These are phyloP conservation scores for Oasisia sp. DNA, from an alignment of 2,888 invertebrate genomes.

Conservation along the genomic window DNA sequence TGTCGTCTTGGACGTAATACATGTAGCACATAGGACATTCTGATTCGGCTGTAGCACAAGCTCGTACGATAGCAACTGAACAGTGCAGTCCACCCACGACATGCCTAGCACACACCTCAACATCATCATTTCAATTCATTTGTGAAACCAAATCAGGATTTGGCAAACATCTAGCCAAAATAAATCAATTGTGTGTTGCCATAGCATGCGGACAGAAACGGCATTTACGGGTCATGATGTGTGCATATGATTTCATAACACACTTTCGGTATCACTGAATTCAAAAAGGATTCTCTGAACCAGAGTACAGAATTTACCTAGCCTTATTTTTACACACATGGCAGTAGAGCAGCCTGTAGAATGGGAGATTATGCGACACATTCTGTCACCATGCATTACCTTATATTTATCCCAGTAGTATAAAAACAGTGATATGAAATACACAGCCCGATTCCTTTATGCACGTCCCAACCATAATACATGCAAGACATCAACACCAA, in stretches of 20 bases:
- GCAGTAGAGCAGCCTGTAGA: background rate
- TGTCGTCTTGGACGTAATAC: slow-evolving; percentile 8
- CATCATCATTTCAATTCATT: too few species aligned
- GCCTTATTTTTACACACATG: background rate
- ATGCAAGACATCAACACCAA: background rate
- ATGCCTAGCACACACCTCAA: background rate
- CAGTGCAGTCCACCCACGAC: slow-evolving; percentile 3
- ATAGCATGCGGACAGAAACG: background rate
- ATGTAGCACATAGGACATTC: background rate
- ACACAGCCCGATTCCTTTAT: background rate
- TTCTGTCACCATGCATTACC: background rate
- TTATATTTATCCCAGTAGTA: background rate
- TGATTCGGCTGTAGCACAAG: background rate
- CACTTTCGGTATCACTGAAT: background rate
- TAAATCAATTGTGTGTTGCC: background rate
- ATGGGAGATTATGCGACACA: background rate
- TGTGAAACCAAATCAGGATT: slow-evolving; percentile 6
- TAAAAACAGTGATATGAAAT: background rate
- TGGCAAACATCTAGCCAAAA: background rate
- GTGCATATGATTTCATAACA: too few species aligned
- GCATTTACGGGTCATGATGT: background rate
- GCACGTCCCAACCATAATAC: background rate
- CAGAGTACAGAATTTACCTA: background rate
- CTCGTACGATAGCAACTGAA: background rate
- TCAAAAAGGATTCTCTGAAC: background rate